These are phyloP conservation scores for Drosophila punjabiensis DNA, from an alignment of 1,140 invertebrate genomes.

Conservation along the genomic window DNA sequence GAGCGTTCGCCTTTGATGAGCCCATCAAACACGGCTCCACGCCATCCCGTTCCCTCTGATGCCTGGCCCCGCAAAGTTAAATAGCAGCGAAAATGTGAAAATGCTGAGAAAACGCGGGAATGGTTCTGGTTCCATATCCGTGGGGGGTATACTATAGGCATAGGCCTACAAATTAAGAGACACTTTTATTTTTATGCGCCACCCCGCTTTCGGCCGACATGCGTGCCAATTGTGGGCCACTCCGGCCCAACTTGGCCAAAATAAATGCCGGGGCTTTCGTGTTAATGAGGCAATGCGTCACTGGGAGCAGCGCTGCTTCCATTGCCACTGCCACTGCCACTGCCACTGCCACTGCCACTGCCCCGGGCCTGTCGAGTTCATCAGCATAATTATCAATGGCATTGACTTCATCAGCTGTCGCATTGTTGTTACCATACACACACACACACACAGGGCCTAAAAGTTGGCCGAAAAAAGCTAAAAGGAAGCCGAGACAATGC, in stretches of 20 bases:
- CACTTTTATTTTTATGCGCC: constrained; percentile 60
- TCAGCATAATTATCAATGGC: constrained; percentile 78
- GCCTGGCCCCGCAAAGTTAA: constrained; percentile 13
- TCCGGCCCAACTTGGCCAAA: constrained; percentile 19
- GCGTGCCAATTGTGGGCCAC: constrained; percentile 62
- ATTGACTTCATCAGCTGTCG: constrained; percentile 76
- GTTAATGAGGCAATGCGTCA: constrained; percentile 82
- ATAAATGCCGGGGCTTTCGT: constrained; percentile 69
- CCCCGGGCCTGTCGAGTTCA: constrained; percentile 64
- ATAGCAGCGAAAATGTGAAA: constrained; percentile 31
- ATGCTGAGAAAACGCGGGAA: constrained; percentile 5
- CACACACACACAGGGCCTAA: neutral
- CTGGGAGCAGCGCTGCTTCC: constrained; percentile 32
- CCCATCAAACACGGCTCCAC: constrained; percentile 26
- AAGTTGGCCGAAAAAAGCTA: constrained; percentile 19
- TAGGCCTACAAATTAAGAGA: constrained; percentile 68
- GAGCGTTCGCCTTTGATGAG: constrained; percentile 69
- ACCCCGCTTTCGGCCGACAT: constrained; percentile 48
- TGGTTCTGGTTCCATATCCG: neutral
- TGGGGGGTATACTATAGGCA: neutral
- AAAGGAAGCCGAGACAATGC: constrained; percentile 36
- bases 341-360: neutral
- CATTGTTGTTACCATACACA: constrained; percentile 51
- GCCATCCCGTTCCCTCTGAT: too few relatives aligned
- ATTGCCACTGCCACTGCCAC: neutral